Evolutionary conservation across 2,113 vertebrate genomes (phyloP).

Genomic region (Picathartes gymnocephalus): DNA sequence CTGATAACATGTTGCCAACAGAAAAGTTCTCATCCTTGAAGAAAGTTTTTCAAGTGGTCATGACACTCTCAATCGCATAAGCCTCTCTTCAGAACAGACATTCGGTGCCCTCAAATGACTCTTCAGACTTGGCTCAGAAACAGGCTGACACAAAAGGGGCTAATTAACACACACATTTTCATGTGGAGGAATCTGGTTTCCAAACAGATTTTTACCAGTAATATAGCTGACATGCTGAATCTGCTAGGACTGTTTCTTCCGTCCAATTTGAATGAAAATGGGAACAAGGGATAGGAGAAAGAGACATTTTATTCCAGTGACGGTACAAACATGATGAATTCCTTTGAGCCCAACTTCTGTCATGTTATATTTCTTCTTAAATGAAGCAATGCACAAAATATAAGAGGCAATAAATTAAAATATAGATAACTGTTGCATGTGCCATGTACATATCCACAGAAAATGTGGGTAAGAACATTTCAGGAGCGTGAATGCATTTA

Average conservation of each 20-base stretch:
- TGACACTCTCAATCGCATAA: slow-evolving; percentile 47
- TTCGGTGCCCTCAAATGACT: slow-evolving; percentile 53
- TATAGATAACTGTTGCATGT: neutral
- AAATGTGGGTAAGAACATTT: neutral
- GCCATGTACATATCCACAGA: neutral
- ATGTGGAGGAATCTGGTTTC: slow-evolving; percentile 67
- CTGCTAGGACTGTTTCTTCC: slow-evolving; percentile 42
- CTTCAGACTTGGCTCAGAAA: slow-evolving; percentile 56
- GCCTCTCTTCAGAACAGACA: slow-evolving; percentile 45
- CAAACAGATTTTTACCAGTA: slow-evolving; percentile 63
- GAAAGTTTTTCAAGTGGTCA: slow-evolving; percentile 63
- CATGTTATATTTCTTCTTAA: slow-evolving; percentile 6
- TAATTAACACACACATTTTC: slow-evolving; percentile 57
- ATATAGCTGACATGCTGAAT: slow-evolving; percentile 57
- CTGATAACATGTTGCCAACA: slow-evolving; percentile 59
- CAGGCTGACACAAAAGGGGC: slow-evolving; percentile 56
- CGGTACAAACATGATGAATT: neutral
- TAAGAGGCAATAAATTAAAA: neutral
- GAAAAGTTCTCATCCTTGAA: slow-evolving; percentile 64
- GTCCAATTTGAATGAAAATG: slow-evolving; percentile 57
- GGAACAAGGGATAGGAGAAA: slow-evolving; percentile 10
- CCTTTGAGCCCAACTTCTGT: neutral
- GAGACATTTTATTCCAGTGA: slow-evolving; percentile 28
- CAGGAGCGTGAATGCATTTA: neutral
- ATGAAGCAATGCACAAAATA: neutral